Base-by-base conservation (phyloP, 2,797 vertebrate species). In the Myotis daubentonii region DNA sequence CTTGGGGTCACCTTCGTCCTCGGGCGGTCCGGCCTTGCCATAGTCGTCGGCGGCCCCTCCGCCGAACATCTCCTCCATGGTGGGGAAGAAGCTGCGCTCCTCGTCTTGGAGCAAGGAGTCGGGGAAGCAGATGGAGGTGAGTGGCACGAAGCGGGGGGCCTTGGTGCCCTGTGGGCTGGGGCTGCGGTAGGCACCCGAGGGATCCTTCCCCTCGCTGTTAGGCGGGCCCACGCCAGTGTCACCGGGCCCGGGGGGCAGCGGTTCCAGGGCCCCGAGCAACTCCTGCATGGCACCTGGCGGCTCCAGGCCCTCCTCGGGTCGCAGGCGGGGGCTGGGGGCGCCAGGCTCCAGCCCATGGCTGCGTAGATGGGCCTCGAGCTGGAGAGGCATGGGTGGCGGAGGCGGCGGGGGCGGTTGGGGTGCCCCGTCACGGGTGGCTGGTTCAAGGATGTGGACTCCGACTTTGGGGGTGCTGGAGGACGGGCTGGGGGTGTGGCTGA, bases 61-160 rank as follows among this genome's bases (percentile, higher is more conserved):
- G 0, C 99, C 99, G 44, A 99, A 99, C 99, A 99, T 99, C 98
- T 99, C 99, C 92, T 99, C 99, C 99, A 99, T 99, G 49, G 99
- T 99, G 17, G 99, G 99, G 65, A 99, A 99, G 96, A 99, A 99
- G 7, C 99, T 99, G 12, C 99, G 99, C 66, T 99, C 99, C 95
- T 99, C 99, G 3, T 99, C 99, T 95, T 99, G 99, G 55, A 99
- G 98, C 93, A 99, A 97, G 0, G 99, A 99, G 96, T 99, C 99
- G 0, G 99, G 99, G 97, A 99, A 99, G 97, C 99, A 99, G 98
- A 99, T 99, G 86, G 99, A 99, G 0, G 99, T 99, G 23, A 99
- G 98, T 0, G 99, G 99, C 7, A 99, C 99, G 6, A 99, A 99
- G 5, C 99, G 99, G 0, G 98, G 98, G 0, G 97, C 97, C 93